These are phyloP conservation scores for Cheilinus undulatus DNA, from an alignment of 2,113 vertebrate genomes.

Conservation along the genomic window DNA sequence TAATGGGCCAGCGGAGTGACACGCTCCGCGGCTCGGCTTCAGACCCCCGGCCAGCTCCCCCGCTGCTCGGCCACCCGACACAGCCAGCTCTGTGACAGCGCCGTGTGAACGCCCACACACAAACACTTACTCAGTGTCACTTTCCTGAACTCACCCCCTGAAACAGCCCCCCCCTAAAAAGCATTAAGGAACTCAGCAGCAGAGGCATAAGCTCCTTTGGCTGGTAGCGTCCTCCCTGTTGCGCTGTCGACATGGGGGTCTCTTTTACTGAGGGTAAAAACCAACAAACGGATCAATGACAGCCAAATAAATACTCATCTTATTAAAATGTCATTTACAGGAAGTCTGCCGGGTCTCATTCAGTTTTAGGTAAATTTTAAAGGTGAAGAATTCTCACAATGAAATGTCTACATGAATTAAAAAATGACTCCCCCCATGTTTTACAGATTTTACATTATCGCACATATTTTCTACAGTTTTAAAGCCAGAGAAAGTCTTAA, in stretches of 20 bases:
- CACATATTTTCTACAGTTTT: no score
- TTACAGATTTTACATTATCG: no score
- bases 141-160: conserved; percentile 45
- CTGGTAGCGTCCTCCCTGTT: conserved; percentile 66
- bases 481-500: no score
- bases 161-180: conserved; percentile 28
- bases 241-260: conserved; percentile 51
- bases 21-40: conserved; percentile 69
- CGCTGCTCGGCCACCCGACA: conserved; percentile 71
- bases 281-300: conserved; percentile 39
- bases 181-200: conserved; percentile 50
- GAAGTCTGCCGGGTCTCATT: background rate
- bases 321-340: conserved; percentile 13
- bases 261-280: conserved; percentile 56
- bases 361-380: background rate
- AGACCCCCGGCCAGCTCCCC: conserved; percentile 68
- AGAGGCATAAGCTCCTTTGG: conserved; percentile 60
- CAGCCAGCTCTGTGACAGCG: conserved; percentile 62
- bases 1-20: conserved; percentile 72
- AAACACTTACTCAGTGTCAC: conserved; percentile 61
- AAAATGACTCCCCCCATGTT: no score
- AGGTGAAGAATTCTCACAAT: no score
- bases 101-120: conserved; percentile 51
- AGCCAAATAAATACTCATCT: conserved; percentile 34
- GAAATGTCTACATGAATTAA: no score